Evolutionary conservation across 2,797 vertebrate genomes (phyloP), one percentile per base, ranked within the genome.

Genomic region (Spatula versicolor): DNA sequence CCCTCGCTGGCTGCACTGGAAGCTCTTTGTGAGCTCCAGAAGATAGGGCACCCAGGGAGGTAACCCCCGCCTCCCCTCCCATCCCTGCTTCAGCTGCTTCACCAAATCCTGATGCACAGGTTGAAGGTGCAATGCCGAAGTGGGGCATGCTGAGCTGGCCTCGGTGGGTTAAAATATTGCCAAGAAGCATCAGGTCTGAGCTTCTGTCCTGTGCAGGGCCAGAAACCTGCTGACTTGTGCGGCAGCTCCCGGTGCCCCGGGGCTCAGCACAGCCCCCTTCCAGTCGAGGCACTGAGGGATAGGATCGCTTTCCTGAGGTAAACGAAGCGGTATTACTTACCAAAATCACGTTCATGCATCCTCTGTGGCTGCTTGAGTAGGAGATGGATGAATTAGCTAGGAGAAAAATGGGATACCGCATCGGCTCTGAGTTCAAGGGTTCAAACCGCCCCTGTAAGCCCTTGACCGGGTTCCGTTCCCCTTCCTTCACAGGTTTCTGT

Each of bases 121-220:
- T 13, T 12, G 1, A 1, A 52, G 39, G 14, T 9, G 43, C 1
- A 1, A 8, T 2, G n/a, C 26, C 13, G 2, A 33, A 23, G 46
- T 4, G 2, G 20, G 2, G 19, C 4, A 18, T 13, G 26, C 43
- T 4, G 19, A 23, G 23, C 31, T 2, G 3, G 59, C 64, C 28
- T 59, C 8, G 4, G 5, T 11, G 56, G 56, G 7, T 19, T 31
- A 6, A 19, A 13, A 5, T 19, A 0, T 5, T 46, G 31, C 41
- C 54, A 58, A 9, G 10, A 20, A 8, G 35, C 26, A 11, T 26
- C 20, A 31, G 9, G 37, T 54, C 73, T 22, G 46, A 1, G n/a
- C 8, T n/a, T 50, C n/a, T n/a, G 45, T 14, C 52, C 31, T 74
- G 23, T 20, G 11, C 2, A 5, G 17, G 15, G 48, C 8, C 39